These are phyloP conservation scores for Trachymyrmex cornetzi DNA, from an alignment of 1,140 invertebrate genomes.

Conservation along the genomic window DNA sequence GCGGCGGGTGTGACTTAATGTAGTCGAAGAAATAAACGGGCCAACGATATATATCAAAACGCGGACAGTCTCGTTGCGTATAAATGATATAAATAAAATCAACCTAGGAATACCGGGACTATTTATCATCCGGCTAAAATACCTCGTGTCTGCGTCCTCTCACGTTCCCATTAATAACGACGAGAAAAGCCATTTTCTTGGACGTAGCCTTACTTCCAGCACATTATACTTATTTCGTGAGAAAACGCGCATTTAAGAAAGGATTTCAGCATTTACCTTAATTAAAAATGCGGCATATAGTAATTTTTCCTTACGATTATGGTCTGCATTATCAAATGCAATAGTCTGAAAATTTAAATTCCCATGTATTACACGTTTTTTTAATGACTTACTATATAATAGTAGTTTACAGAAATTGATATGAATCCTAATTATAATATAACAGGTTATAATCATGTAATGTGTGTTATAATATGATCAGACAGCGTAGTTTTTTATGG, in stretches of 20 bases:
- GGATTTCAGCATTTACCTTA: neutral
- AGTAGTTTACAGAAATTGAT: neutral
- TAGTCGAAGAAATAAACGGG: slow-evolving; percentile 74
- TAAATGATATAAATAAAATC: slow-evolving; percentile 83
- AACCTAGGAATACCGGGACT: slow-evolving; percentile 71
- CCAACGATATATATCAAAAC: slow-evolving; percentile 73
- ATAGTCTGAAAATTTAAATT: neutral
- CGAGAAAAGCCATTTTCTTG: slow-evolving; percentile 76
- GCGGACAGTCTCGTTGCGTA: slow-evolving; percentile 70
- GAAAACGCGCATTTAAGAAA: slow-evolving; percentile 49
- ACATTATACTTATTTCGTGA: slow-evolving; percentile 45
- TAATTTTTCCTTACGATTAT: slow-evolving; percentile 15
- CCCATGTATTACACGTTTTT: neutral
- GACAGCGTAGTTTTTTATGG: too few relatives aligned
- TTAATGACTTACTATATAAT: neutral
- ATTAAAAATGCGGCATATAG: slow-evolving; percentile 16
- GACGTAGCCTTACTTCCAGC: slow-evolving; percentile 35
- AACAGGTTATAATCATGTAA: neutral
- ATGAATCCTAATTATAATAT: slow-evolving; percentile 7
- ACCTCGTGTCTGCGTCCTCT: slow-evolving; percentile 61
- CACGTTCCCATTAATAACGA: slow-evolving; percentile 74
- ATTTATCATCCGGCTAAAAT: slow-evolving; percentile 81
- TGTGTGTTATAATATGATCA: neutral
- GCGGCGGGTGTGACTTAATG: slow-evolving; percentile 75
- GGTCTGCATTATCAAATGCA: neutral